These are phyloP conservation scores for Xanthia togata DNA, from an alignment of 2,888 invertebrate species.

Conservation along the genomic window DNA sequence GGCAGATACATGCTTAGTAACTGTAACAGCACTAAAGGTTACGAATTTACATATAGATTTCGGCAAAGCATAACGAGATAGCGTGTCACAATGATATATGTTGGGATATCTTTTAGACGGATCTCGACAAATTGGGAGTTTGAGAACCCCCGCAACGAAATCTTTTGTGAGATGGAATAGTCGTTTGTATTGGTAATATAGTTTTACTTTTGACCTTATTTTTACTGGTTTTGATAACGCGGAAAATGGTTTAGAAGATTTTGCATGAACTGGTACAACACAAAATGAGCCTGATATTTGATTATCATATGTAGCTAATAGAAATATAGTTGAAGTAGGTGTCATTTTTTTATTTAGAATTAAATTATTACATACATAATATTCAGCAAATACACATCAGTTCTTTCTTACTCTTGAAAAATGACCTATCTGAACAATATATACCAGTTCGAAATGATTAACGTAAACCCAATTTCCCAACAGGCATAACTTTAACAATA, in stretches of 20 bases:
- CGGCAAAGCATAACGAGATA: slow-evolving; percentile 48
- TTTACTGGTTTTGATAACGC: not conserved
- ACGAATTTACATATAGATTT: slow-evolving; percentile 56
- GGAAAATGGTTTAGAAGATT: not conserved
- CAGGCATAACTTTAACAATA: not conserved
- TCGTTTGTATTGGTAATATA: slow-evolving; percentile 16
- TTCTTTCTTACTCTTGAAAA: not conserved
- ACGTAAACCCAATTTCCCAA: slow-evolving; percentile 9
- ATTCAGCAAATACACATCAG: not conserved
- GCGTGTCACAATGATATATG: slow-evolving; percentile 55
- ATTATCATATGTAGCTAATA: not conserved
- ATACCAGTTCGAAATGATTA: not conserved
- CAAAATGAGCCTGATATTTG: no score
- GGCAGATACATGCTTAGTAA: slow-evolving; percentile 40
- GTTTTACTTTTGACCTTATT: slow-evolving; percentile 28
- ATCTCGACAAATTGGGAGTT: slow-evolving; percentile 49
- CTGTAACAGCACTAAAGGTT: slow-evolving; percentile 42
- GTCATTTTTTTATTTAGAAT: no score
- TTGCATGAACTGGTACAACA: not conserved
- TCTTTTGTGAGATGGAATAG: slow-evolving; percentile 28
- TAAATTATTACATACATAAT: not conserved
- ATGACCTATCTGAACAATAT: not conserved
- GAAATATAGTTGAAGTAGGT: not conserved
- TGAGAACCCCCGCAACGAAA: slow-evolving; percentile 12
- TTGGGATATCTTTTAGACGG: slow-evolving; percentile 38